Percentiles rank a stretch among this genome's conserved stretches.
These are phyloP conservation scores for Macrosoma leucophasiata DNA, from an alignment of 2,888 invertebrate species.

Conservation along the genomic window DNA sequence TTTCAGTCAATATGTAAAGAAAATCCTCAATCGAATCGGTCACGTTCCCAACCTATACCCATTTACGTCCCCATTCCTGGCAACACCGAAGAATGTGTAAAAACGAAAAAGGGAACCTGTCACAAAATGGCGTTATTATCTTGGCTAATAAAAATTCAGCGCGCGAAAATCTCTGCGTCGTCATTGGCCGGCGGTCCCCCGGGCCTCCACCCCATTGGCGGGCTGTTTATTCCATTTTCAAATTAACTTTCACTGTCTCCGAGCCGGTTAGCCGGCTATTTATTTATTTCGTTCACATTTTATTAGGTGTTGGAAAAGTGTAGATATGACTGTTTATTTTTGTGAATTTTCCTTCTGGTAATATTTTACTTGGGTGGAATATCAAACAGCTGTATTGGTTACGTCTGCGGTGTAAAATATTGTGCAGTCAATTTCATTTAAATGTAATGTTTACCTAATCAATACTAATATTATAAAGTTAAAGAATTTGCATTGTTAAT, in stretches of 20 bases:
- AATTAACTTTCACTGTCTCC: constrained; percentile 72
- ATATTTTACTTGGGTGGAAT: constrained; percentile 9
- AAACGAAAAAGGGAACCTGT: constrained; percentile 61
- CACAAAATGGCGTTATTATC: constrained; percentile 74
- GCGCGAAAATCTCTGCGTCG: constrained; percentile 63
- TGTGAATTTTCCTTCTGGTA: too few species aligned
- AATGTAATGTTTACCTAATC: constrained; percentile 2
- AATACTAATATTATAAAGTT: constrained; percentile 9
- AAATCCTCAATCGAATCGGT: too few species aligned
- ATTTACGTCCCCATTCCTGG: too few species aligned
- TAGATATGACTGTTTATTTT: too few species aligned
- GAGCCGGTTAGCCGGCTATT: constrained; percentile 50
- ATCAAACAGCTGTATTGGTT: neutral
- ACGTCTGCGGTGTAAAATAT: neutral
- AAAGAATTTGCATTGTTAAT: constrained; percentile 5
- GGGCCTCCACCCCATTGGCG: constrained; percentile 57
- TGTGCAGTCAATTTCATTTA: constrained; percentile 4
- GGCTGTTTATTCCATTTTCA: constrained; percentile 72
- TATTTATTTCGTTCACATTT: constrained; percentile 56
- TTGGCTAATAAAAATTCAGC: constrained; percentile 74
- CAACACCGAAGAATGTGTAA: too few species aligned
- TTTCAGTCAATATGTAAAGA: too few species aligned
- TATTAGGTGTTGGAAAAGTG: constrained; percentile 33
- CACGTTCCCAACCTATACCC: too few species aligned
- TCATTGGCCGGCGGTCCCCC: constrained; percentile 59